phyloP scores from a whole-genome alignment of 2,113 vertebrate species.

The Tringa solitaria region DNA sequence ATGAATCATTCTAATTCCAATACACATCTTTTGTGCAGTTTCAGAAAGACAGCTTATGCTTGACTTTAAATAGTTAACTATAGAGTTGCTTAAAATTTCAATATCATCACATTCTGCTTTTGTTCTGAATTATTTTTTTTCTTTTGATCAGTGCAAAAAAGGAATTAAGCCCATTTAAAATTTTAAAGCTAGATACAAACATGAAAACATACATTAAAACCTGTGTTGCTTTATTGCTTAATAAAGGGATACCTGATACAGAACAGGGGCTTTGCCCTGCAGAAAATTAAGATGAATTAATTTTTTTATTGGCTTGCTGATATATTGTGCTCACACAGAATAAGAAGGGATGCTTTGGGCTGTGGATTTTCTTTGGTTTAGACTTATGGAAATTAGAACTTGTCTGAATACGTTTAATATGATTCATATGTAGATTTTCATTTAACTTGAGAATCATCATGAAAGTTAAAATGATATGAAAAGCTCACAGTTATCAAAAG shows the following conservation, averaged over 20 bases:
- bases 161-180: neutral
- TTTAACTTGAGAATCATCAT: neutral
- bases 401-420: neutral
- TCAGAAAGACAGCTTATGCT: neutral
- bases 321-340: neutral
- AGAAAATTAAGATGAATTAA: neutral
- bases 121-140: neutral
- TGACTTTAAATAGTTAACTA: neutral
- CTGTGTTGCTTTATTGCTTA: fast-evolving
- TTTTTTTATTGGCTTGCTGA: neutral
- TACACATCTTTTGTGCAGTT: neutral
- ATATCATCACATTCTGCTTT: neutral
- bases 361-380: neutral
- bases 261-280: neutral
- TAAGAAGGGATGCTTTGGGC: fast-evolving
- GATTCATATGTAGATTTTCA: neutral
- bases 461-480: neutral
- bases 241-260: neutral
- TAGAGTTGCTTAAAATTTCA: neutral
- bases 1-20: neutral
- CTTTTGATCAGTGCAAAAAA: neutral
- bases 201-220: neutral
- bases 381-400: neutral
- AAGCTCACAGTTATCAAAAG: neutral
- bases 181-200: neutral